These are phyloP conservation scores for Drosophila kanapiae DNA, from an alignment of 1,140 invertebrate species.

Conservation along the genomic window DNA sequence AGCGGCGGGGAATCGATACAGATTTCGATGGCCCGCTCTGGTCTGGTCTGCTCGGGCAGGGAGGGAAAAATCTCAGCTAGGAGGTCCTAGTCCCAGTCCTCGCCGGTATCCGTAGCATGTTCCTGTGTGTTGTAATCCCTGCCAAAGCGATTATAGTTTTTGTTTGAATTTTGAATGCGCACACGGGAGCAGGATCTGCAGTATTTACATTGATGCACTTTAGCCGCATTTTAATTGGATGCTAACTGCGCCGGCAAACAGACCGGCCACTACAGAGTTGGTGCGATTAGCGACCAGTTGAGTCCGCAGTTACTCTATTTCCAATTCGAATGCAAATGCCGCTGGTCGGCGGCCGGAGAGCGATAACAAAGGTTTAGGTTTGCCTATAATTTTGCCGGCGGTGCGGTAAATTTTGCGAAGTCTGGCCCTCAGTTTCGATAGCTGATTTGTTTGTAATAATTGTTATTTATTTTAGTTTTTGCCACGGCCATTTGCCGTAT, in stretches of 20 bases:
- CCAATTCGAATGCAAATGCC: conserved; percentile 66
- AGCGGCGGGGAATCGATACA: conserved; percentile 17
- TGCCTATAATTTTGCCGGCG: conserved; percentile 40
- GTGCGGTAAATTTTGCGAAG: conserved; percentile 30
- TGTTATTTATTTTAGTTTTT: conserved; percentile 68
- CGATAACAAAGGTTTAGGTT: conserved; percentile 53
- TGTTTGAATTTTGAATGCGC: conserved; percentile 60
- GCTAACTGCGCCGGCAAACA: conserved; percentile 33
- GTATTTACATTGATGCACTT: conserved; percentile 61
- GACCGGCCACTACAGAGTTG: conserved; percentile 30
- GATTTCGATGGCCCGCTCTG: conserved; percentile 24
- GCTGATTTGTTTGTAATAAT: conserved; percentile 63
- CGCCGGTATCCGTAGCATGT: conserved; percentile 24
- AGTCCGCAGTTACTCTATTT: conserved; percentile 67
- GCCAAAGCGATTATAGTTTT: conserved; percentile 71
- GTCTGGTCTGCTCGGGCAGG: neutral
- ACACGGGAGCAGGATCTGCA: conserved; percentile 19
- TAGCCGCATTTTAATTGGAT: conserved; percentile 70
- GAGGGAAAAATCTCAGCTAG: conserved; percentile 27
- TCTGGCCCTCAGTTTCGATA: conserved; percentile 2
- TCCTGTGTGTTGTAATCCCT: conserved; percentile 64
- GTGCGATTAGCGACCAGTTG: conserved; percentile 59
- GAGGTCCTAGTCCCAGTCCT: conserved; percentile 7
- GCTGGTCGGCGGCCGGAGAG: conserved; percentile 15
- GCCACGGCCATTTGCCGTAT: conserved; percentile 36